Percentiles rank a stretch among this genome's conserved stretches.
These are phyloP conservation scores for Vanessa atalanta DNA, from an alignment of 1,140 invertebrate species.

Conservation along the genomic window DNA sequence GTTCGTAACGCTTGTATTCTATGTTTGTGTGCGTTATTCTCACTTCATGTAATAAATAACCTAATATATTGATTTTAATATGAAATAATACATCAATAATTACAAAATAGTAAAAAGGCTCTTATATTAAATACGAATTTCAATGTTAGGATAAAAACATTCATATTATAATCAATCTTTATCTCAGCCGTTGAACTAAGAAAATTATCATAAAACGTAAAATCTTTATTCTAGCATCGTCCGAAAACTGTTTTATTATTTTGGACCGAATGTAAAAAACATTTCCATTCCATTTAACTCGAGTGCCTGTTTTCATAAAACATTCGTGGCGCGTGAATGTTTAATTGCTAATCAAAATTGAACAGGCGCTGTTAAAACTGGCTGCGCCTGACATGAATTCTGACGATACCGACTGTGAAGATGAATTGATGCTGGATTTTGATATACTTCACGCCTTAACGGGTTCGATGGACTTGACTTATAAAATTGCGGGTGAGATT, in stretches of 20 bases:
- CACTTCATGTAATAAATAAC: too few species aligned
- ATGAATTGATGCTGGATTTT: constrained; percentile 58
- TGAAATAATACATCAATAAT: too few species aligned
- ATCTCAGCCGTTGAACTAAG: neutral
- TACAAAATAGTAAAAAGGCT: too few species aligned
- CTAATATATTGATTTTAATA: too few species aligned
- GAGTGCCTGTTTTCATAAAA: constrained; percentile 39
- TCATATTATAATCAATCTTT: too few species aligned
- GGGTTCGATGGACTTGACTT: constrained; percentile 55
- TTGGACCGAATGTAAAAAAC: constrained; percentile 13
- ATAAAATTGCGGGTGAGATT: constrained; percentile 44
- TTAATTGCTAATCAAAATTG: constrained; percentile 64
- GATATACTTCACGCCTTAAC: constrained; percentile 65
- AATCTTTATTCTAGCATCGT: neutral
- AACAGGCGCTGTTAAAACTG: constrained; percentile 69
- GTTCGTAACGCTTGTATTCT: too few species aligned
- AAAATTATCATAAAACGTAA: neutral
- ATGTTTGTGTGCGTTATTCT: too few species aligned
- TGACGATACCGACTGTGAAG: constrained; percentile 54
- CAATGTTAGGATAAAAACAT: too few species aligned
- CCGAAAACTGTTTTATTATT: neutral
- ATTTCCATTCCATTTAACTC: constrained; percentile 32
- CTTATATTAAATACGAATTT: too few species aligned
- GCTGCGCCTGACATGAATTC: constrained; percentile 69
- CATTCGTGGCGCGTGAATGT: constrained; percentile 43